These are phyloP conservation scores for Tribolium castaneum DNA, from an alignment of 1,140 invertebrate genomes.

Conservation along the genomic window DNA sequence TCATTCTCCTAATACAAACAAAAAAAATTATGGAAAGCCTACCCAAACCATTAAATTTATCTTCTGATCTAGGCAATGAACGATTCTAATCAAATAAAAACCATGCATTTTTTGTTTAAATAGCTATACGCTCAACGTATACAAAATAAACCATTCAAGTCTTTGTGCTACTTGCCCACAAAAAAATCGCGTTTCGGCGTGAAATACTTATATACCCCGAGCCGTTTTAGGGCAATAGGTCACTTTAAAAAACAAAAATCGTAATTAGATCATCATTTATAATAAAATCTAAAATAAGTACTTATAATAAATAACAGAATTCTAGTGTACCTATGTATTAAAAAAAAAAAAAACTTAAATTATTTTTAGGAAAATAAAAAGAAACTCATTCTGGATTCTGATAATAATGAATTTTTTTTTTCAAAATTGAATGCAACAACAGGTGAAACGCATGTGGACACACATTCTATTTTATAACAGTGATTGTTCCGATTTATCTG, in stretches of 20 bases:
- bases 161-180: neutral
- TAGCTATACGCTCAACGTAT: neutral
- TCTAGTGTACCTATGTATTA: too few species aligned
- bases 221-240: too few species aligned
- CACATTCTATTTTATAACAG: conserved; percentile 3
- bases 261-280: too few species aligned
- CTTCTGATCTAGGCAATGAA: conserved; percentile 8
- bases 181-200: neutral
- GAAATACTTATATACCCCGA: too few species aligned
- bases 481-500: conserved; percentile 20
- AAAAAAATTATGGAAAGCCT: conserved; percentile 9
- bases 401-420: neutral
- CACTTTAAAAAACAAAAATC: too few species aligned
- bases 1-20: neutral
- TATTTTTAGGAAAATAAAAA: too few species aligned
- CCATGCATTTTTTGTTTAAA: neutral
- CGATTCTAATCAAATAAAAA: conserved; percentile 5
- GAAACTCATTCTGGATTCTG: too few species aligned
- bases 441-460: conserved; percentile 5
- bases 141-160: neutral
- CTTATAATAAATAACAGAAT: too few species aligned
- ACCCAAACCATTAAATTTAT: conserved; percentile 13
- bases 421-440: conserved; percentile 13
- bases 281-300: too few species aligned
- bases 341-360: too few species aligned